A percentile compares a stretch with the other conserved stretches of the same genome.
phyloP scores from a whole-genome alignment of 64 coral and sea anemone genomes.

The Catalaphyllia jardinei region DNA sequence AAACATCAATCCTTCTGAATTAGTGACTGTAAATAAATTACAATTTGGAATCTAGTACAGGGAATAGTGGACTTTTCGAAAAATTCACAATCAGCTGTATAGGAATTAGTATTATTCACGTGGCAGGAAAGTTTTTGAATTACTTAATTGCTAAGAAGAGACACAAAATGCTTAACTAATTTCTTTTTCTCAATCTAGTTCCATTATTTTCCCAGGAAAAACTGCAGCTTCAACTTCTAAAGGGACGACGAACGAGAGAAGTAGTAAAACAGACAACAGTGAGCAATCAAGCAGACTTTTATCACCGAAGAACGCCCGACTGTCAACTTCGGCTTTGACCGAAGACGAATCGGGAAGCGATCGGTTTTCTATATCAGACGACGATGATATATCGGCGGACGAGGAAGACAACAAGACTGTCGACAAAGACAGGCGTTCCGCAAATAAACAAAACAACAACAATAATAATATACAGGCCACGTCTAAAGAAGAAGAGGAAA shows the following conservation, averaged over 20 bases:
- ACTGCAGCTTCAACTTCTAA: neutral
- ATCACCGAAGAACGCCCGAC: constrained; percentile 31
- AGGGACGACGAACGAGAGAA: constrained; percentile 30
- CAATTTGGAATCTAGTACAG: no score
- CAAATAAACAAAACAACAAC: neutral
- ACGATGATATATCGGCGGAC: constrained; percentile 46
- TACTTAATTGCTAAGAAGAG: no score
- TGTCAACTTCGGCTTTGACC: constrained; percentile 25
- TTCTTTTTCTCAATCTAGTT: neutral
- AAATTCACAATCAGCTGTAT: no score
- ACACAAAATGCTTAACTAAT: neutral
- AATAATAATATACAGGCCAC: neutral
- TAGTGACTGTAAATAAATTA: no score
- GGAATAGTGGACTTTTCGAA: no score
- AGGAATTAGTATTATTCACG: no score
- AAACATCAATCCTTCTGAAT: no score
- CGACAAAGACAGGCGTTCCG: neutral
- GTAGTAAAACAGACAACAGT: neutral
- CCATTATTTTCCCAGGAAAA: neutral
- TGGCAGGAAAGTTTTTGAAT: no score
- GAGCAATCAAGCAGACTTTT: neutral
- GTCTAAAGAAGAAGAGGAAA: constrained; percentile 43
- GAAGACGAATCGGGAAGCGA: constrained; percentile 67
- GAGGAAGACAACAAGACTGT: neutral
- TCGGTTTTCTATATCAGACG: constrained; percentile 48